Evolutionary conservation across 2,797 vertebrate species (phyloP), one percentile per base, ranked within the genome.

Genomic region (Epinephelus malabaricus): DNA sequence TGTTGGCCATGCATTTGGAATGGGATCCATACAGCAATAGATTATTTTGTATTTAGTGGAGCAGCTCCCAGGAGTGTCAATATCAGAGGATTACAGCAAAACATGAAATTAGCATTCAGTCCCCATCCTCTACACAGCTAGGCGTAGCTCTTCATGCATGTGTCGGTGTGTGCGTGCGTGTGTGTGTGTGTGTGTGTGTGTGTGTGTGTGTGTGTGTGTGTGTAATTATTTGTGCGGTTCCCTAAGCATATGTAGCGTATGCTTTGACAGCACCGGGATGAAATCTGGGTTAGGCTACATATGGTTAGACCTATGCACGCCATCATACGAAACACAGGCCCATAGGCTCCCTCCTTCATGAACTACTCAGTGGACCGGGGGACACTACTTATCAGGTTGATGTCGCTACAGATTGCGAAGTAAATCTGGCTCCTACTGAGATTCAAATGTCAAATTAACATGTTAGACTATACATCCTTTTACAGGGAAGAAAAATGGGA

Each of bases 31-130:
- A 94, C 92, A 94, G 95, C 94, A 95, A 95, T 94, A 95, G 93
- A 96, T 95, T 95, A 95, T 95, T 95, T 95, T 95, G 91, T 95
- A 95, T 96, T 96, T 95, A 96, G 92, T 95, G 92, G 95, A 96
- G 95, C 95, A 95, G 95, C 94, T 96, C 95, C 94, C 95, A 95
- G 92, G 94, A 96, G 95, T 95, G 94, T 95, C 94, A 94, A 95
- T 96, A 96, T 96, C 95, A 95, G 94, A 96, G 94, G 94, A 96
- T 95, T 95, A 96, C 92, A 94, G 94, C 93, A 95, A 95, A 96
- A 96, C 95, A 95, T 86, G 88, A 95, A 95, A 95, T 96, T 96
- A 96, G 94, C 93, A 96, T 96, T 95, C 95, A 96, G 94, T 94
- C 94, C 94, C 92, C 93, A 94, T 94, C 92, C 91, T 93, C 93